Base-by-base conservation (phyloP, 35 echinoderm and acorn worm species). In the Holothuria glaberrima region DNA sequence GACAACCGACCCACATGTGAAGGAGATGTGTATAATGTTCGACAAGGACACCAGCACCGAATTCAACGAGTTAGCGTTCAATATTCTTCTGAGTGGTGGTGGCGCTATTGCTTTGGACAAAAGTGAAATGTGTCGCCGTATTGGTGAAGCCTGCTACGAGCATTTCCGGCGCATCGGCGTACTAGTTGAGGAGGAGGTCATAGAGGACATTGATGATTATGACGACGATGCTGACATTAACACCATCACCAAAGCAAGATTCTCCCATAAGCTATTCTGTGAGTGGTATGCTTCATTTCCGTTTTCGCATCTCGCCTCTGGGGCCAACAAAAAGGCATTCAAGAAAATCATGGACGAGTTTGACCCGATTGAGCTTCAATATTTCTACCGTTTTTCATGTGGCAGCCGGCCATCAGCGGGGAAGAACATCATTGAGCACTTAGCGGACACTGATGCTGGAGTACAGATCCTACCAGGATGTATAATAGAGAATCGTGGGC, bases 21-120 rank as follows among this genome's bases (percentile, higher is more conserved):
- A 41, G 38, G 38, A 80, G 41, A 48, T 48, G 41, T 48, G 76
- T 25, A 26, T 41, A 80, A 48, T 80, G 32, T 75, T 75, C 71
- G 71, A 75, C 71, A 75, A 75, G 71, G 71, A 75, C 71, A 75
- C 71, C 26, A 75, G 26, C 71, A 75, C 71, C 71, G 35, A 75
- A 75, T 75, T 75, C 71, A 75, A 75, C 71, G 71, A 75, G 71
- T 75, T 75, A 41, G 71, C 71, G 71, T n/a, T 75, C 71, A 75
- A 75, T 75, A 75, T 75, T 75, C 71, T 75, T 31, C 71, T 33
- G 71, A 75, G 35, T 75, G 71, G 71, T 75, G 28, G 71, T 75
- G 71, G 71, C 71, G 28, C 71, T 75, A 35, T 75, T 41, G 24
- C 71, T 75, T 75, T 75, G 71, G 71, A 41, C 71, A 75, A 75